These are phyloP conservation scores for Halcyon malimbica DNA, from an alignment of 2,113 vertebrate species.

Conservation along the genomic window DNA sequence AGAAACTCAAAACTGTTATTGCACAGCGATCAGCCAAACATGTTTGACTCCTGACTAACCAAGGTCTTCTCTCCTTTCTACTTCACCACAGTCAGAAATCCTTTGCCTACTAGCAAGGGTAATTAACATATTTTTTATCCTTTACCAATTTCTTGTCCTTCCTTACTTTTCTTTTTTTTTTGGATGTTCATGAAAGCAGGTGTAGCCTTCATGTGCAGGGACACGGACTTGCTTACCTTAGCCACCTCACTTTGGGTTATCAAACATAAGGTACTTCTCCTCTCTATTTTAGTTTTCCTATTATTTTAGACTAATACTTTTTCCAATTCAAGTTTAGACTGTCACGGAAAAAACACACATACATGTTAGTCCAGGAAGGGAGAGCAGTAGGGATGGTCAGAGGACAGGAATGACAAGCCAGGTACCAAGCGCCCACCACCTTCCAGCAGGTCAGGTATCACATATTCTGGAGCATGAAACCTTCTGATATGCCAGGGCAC, in stretches of 20 bases:
- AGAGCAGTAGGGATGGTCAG: neutral
- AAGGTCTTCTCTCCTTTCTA: neutral
- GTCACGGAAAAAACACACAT: accelerated
- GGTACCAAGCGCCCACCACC: neutral
- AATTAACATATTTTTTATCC: neutral
- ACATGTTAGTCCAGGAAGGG: neutral
- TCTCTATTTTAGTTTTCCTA: neutral
- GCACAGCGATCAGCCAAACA: neutral
- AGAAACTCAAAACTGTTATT: neutral
- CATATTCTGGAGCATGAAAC: neutral
- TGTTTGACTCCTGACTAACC: neutral
- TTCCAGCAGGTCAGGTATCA: neutral
- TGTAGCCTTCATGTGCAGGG: neutral
- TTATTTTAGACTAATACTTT: neutral
- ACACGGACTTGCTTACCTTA: neutral
- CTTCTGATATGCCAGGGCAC: neutral
- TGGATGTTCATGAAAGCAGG: neutral
- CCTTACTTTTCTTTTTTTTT: neutral
- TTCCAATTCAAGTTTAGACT: neutral
- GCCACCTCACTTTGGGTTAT: neutral
- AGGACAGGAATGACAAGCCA: neutral
- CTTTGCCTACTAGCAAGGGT: neutral
- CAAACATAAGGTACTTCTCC: neutral
- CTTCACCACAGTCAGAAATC: neutral
- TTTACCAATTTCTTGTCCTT: neutral